Evolutionary conservation across 2,113 vertebrate species (phyloP).

Genomic region (Chelonoidis abingdonii): DNA sequence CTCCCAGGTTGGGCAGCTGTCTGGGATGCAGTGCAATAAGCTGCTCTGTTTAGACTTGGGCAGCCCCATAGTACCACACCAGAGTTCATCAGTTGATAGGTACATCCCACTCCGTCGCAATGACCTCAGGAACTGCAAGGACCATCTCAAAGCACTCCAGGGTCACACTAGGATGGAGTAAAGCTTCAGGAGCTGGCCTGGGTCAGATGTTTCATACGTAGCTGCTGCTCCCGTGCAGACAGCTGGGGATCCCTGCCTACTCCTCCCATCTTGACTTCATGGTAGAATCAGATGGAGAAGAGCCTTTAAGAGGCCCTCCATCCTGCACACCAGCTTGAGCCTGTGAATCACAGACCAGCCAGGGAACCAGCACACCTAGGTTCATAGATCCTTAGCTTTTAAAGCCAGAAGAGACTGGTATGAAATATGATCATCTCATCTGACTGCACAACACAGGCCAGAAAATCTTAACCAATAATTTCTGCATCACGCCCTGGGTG

Average conservation of each 20-base stretch:
- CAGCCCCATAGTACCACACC: not conserved
- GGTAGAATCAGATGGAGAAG: not conserved
- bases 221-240: not conserved
- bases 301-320: not conserved
- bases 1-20: not conserved
- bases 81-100: not conserved
- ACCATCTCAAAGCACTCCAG: not conserved
- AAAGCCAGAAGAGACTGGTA: not conserved
- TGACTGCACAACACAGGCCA: not conserved
- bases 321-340: not conserved
- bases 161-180: not conserved
- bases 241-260: not conserved
- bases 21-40: not conserved
- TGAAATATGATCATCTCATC: not conserved
- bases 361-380: not conserved
- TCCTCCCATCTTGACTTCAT: not conserved
- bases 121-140: no score
- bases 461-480: not conserved
- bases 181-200: not conserved
- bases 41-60: not conserved
- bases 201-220: fast-evolving
- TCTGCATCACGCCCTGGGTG: not conserved
- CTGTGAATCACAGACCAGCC: not conserved
- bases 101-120: not conserved
- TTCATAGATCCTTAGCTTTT: not conserved